phyloP scores from a whole-genome alignment of 2,888 invertebrate species.

The Arrhopalites spinosus region DNA sequence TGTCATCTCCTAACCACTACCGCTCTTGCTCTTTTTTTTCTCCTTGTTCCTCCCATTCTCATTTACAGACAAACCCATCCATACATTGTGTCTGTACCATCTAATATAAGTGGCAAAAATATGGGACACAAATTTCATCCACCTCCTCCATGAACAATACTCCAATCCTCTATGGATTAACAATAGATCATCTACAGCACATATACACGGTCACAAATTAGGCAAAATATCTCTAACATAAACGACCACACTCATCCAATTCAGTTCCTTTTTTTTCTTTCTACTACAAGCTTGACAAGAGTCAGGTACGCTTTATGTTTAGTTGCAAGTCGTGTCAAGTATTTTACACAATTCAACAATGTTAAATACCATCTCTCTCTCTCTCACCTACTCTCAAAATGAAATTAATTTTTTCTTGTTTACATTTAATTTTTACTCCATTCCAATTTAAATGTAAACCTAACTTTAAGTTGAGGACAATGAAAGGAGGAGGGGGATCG shows the following conservation, averaged over 20 bases:
- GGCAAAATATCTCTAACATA: too few relatives aligned
- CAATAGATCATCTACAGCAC: slow-evolving; percentile 22
- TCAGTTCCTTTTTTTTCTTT: too few relatives aligned
- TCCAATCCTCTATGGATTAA: not conserved
- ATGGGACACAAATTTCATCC: slow-evolving; percentile 23
- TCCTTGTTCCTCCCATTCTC: not conserved
- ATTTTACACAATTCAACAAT: too few relatives aligned
- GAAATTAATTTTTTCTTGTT: not conserved
- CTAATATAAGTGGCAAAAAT: slow-evolving; percentile 11
- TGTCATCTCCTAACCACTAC: not conserved
- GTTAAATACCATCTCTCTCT: not conserved
- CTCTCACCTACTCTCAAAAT: not conserved
- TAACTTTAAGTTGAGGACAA: too few relatives aligned
- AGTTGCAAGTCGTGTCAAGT: not conserved
- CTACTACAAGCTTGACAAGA: too few relatives aligned
- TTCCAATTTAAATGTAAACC: too few relatives aligned
- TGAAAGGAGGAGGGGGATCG: too few relatives aligned
- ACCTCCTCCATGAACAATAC: not conserved
- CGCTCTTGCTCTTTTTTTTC: not conserved
- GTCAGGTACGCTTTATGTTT: not conserved
- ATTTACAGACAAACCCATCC: not conserved
- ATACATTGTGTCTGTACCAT: not conserved
- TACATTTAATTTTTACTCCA: too few relatives aligned
- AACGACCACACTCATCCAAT: not conserved
- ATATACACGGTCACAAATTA: slow-evolving; percentile 17